phyloP scores from a whole-genome alignment of 2,797 vertebrate species.

The Argya squamiceps region DNA sequence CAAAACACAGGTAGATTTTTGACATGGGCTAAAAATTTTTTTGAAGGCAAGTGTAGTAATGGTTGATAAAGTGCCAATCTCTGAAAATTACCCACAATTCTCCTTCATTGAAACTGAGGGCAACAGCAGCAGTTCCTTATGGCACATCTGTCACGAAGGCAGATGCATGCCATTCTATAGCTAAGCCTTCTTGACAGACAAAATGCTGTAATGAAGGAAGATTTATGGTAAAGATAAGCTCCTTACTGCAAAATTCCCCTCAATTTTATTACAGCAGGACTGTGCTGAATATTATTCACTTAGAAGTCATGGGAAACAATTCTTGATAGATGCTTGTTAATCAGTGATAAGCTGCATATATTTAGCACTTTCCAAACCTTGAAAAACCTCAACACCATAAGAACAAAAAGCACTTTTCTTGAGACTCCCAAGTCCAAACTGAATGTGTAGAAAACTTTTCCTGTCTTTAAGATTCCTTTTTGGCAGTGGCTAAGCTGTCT shows the following conservation, averaged over 20 bases:
- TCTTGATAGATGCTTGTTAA: slow-evolving; percentile 23
- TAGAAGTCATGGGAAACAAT: slow-evolving; percentile 5
- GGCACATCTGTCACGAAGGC: neutral
- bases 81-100: slow-evolving; percentile 28
- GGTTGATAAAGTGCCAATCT: slow-evolving; percentile 4
- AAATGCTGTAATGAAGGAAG: slow-evolving; percentile 35
- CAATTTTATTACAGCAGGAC: neutral
- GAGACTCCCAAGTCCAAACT: neutral
- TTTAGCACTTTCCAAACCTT: neutral
- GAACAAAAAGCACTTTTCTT: neutral
- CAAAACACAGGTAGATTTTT: neutral
- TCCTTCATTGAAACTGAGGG: slow-evolving; percentile 8
- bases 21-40: neutral
- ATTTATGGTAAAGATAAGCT: slow-evolving; percentile 46
- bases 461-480: neutral
- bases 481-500: neutral
- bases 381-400: neutral
- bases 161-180: slow-evolving; percentile 2
- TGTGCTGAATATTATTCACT: slow-evolving; percentile 15
- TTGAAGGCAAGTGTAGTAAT: neutral
- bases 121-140: neutral
- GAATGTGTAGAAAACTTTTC: neutral
- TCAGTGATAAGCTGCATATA: neutral
- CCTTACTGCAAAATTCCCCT: slow-evolving; percentile 19
- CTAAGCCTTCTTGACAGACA: slow-evolving; percentile 35